Conservation (phyloP, 2,797 vertebrate genomes). For the Buceros bicornis region DNA sequence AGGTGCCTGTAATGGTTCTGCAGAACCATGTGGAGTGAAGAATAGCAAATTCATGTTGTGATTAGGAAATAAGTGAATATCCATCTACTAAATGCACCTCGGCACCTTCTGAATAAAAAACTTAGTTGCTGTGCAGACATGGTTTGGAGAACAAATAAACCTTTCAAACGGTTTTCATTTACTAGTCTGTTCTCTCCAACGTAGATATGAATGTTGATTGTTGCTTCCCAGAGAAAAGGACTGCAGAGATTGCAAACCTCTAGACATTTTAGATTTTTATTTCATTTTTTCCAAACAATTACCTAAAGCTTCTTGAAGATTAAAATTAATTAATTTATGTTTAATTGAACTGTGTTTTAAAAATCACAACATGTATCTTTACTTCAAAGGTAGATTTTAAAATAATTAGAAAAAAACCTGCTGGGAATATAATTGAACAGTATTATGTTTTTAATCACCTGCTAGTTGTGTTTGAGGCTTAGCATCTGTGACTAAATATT, state of each 20-base stretch:
- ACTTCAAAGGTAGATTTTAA: background rate
- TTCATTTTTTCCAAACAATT: conserved; percentile 2
- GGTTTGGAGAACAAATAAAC: background rate
- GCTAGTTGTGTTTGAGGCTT: conserved; percentile 36
- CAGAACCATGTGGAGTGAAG: background rate
- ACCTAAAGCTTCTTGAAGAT: background rate
- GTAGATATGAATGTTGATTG: background rate
- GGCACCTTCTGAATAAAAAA: background rate
- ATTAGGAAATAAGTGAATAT: background rate
- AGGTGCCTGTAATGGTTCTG: background rate
- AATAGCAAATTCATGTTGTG: background rate
- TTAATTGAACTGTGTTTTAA: background rate
- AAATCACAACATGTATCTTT: background rate
- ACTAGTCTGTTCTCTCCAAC: background rate
- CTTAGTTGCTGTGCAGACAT: background rate
- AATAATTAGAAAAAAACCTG: background rate
- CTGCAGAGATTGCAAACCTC: background rate
- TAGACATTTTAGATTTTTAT: background rate
- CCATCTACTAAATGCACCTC: background rate
- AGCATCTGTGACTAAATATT: conserved; percentile 31
- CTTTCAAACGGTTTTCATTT: background rate
- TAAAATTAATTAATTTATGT: conserved; percentile 21
- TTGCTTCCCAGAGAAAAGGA: background rate
- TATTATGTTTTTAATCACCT: background rate
- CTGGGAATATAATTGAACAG: background rate